phyloP scores from a whole-genome alignment of 2,113 vertebrate genomes.

The Pluvialis apricaria region DNA sequence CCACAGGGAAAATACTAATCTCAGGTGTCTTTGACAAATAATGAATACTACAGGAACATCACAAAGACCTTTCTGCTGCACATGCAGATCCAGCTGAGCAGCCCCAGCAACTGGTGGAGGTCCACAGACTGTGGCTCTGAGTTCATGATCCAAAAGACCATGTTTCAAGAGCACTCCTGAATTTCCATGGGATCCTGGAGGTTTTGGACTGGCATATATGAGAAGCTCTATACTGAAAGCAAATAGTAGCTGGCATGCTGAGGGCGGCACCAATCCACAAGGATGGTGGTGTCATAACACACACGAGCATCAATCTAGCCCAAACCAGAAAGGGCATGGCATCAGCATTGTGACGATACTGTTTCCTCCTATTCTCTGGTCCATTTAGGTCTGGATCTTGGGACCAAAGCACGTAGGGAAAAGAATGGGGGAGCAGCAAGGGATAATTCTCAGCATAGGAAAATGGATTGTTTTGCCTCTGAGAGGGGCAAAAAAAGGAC shows the following conservation, averaged over 20 bases:
- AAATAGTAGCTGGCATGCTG: background rate
- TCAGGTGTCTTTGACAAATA: background rate
- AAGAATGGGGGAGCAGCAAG: background rate
- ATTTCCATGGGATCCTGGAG: background rate
- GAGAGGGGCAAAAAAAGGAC: background rate
- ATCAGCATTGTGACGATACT: background rate
- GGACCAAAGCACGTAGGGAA: background rate
- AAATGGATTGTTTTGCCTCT: background rate
- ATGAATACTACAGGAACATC: background rate
- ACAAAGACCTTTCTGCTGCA: background rate
- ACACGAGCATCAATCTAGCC: background rate
- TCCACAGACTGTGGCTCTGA: background rate
- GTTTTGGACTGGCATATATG: background rate
- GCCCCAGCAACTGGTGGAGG: background rate
- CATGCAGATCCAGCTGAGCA: background rate
- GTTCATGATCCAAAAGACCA: background rate
- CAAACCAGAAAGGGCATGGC: background rate
- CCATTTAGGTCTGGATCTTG: background rate
- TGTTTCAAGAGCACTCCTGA: background rate
- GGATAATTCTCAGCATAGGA: background rate
- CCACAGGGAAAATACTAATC: background rate
- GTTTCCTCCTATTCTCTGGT: background rate
- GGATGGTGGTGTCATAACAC: background rate
- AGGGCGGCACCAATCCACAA: background rate
- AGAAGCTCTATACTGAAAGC: background rate